Evolutionary conservation across 2,797 vertebrate genomes (phyloP).

Genomic region (Cuculus canorus): DNA sequence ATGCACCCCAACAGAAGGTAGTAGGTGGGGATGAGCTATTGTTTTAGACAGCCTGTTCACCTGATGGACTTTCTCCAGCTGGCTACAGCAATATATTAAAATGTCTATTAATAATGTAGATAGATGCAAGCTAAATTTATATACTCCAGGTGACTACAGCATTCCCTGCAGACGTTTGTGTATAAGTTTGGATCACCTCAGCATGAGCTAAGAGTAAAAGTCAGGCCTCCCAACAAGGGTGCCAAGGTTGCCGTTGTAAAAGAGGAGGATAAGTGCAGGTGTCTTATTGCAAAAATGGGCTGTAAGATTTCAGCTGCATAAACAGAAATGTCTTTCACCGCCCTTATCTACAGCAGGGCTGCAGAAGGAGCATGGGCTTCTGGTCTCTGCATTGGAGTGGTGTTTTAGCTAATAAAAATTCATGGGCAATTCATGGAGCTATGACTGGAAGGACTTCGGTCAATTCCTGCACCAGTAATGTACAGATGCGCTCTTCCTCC

Average conservation of each 20-base stretch:
- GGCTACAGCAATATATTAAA: conserved; percentile 12
- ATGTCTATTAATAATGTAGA: conserved; percentile 31
- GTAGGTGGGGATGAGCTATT: not conserved
- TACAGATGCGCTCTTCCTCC: not conserved
- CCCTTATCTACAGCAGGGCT: not conserved
- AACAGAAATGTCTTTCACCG: rapidly evolving
- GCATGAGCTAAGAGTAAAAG: not conserved
- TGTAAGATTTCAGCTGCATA: not conserved
- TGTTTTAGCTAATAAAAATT: not conserved
- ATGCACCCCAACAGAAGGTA: conserved; percentile 1
- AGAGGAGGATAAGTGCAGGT: not conserved
- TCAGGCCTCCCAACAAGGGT: not conserved
- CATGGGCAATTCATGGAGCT: not conserved
- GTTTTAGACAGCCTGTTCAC: conserved; percentile 22
- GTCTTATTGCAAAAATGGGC: not conserved
- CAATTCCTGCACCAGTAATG: not conserved
- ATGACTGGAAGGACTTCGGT: not conserved
- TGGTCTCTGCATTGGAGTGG: not conserved
- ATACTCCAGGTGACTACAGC: not conserved
- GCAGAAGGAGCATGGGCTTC: not conserved
- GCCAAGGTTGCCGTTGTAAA: not conserved
- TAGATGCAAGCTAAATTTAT: not conserved
- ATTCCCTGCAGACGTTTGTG: not conserved
- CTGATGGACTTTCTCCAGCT: conserved; percentile 9
- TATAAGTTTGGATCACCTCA: not conserved